Conservation (phyloP, 2,888 invertebrate species). For the Erebia ligea region DNA sequence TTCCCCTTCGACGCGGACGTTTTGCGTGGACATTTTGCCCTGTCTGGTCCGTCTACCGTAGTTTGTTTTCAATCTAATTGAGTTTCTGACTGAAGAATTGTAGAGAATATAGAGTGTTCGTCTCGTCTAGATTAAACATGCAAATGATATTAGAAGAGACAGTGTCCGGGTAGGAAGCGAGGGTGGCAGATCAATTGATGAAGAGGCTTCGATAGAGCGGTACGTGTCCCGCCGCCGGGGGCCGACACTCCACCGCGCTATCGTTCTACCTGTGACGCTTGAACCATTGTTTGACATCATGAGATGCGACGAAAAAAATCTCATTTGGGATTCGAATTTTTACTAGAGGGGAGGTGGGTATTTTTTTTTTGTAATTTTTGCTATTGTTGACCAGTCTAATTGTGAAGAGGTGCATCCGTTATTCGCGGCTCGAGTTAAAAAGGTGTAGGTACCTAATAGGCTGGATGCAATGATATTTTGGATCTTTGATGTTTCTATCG, state of each 20-base stretch:
- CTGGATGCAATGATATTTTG: too few species aligned
- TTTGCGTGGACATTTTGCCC: too few species aligned
- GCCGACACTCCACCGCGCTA: constrained; percentile 50
- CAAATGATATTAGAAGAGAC: constrained; percentile 10
- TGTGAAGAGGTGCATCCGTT: background rate
- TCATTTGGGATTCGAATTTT: constrained; percentile 25
- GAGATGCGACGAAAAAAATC: constrained; percentile 36
- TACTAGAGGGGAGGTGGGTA: background rate
- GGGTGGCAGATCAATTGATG: constrained; percentile 76
- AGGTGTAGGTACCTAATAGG: too few species aligned
- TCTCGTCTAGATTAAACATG: constrained; percentile 3
- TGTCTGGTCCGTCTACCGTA: too few species aligned
- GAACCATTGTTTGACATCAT: constrained; percentile 49
- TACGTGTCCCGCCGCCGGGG: constrained; percentile 74
- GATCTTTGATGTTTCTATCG: too few species aligned
- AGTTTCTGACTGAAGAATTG: background rate
- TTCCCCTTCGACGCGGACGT: too few species aligned
- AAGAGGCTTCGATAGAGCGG: constrained; percentile 67
- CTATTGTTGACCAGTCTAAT: too few species aligned
- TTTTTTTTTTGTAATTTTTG: too few species aligned
- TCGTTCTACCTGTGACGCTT: constrained; percentile 43
- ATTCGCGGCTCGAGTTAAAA: too few species aligned
- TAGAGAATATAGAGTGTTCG: background rate
- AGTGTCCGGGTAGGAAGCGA: constrained; percentile 35
- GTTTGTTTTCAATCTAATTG: background rate